Evolutionary conservation across 2,113 vertebrate genomes (phyloP), one percentile per base, ranked within the genome.

Genomic region (Cheirogaleus medius): DNA sequence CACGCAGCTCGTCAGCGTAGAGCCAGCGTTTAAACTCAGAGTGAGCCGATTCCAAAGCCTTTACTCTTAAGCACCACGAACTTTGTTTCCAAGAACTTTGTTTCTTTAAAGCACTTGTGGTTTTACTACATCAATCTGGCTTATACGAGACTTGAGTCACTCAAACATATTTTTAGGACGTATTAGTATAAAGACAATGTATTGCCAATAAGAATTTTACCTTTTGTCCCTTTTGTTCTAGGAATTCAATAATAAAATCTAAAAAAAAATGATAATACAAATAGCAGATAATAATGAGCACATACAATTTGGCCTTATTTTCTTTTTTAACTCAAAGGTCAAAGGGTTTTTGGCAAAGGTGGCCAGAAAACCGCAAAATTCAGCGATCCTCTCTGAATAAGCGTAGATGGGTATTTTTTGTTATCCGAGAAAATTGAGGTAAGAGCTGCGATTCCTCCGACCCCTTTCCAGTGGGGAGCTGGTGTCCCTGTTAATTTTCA

Each of bases 1-100:
- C 10, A 1, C 20, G 27, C 1, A 27, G 49, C 74, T 37, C 3
- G 14, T 0, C 7, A 6, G 8, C 23, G 1, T 20, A 15, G 49
- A 32, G 39, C 23, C 5, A 13, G 52, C 18, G 5, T 7, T n/a
- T 54, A n/a, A 74, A 54, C 17, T 39, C 42, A 63, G n/a, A 73
- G 1, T 10, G 2, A 14, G 29, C 2, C 9, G 34, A 37, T 4
- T 27, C 34, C 6, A 7, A 49, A 32, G 52, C n/a, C 54, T 2
- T 0, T 14, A 17, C 34, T 27, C 85, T 14, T n/a, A 39, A 49
- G 39, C 27, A 2, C 32, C 6, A 4, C 8, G 3, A 11, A n/a
- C n/a, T 47, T 44, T 39, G 64, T 39, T 52, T 49, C 84, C 74
- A 13, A 32, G 29, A 25, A 34, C 11, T 8, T 15, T 12, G 60